Base-by-base conservation (phyloP, 2,797 vertebrate genomes). In the Amblyraja radiata region DNA sequence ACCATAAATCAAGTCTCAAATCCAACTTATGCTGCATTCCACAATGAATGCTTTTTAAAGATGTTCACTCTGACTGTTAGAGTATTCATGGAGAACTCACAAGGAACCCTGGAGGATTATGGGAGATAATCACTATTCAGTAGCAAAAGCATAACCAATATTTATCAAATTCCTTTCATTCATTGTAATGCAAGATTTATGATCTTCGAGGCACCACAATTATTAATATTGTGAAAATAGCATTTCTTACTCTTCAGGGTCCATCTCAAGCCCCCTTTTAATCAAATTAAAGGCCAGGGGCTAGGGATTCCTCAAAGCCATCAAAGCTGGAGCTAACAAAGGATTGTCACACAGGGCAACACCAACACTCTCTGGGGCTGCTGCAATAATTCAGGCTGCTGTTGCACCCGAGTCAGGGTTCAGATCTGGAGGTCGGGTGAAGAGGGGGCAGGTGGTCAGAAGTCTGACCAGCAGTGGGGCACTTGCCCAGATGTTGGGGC, bases 11-110 rank as follows among this genome's bases (percentile, higher is more conserved):
- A 88, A 6, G 83, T 32, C 61, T 86, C 28, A 28, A 61, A 88
- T 88, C 84, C 65, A 88, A 88, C 63, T 46, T n/a, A 68, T 36
- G n/a, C 36, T 65, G 16, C 84, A 88, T 88, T 88, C 61, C 6
- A 3, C 14, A 36, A 63, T 68, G 9, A 88, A 65, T 63, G 84
- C 68, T 88, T 32, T 65, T 28, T 68, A 32, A 88, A 88, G 63
- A 88, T 32, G 61, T 68, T 88, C 84, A 36, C 61, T 88, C n/a
- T 65, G 61, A 68, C 61, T 88, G 63, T 65, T 68, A 65, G 32
- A 88, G 61, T 36, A 36, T 88, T 88, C 68, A 68, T 65, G 61
- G 36, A 68, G 32, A 25, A 68, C 2, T 36, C n/a, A 88, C 28
- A 88, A 39, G n/a, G 84, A n/a, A 65, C 61, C n/a, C 61, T n/a